Evolutionary conservation across 64 coral and sea anemone species (phyloP).

Genomic region (Cladopsammia gracilis): DNA sequence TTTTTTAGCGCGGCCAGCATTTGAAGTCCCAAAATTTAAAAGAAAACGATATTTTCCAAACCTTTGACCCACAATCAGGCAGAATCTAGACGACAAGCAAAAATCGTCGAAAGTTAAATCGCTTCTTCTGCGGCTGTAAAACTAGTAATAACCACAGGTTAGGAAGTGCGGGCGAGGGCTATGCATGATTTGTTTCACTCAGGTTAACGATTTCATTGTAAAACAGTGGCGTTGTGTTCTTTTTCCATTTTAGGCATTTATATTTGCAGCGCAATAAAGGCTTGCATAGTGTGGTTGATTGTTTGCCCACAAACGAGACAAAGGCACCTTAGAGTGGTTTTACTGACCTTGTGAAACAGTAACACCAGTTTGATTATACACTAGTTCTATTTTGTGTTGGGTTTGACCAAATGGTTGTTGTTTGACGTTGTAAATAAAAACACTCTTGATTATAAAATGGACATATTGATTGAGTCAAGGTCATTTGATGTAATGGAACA

Average conservation of each 20-base stretch:
- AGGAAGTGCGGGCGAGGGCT: too few relatives aligned
- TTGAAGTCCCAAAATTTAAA: too few relatives aligned
- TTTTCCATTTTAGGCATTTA: background rate
- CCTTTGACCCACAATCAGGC: too few relatives aligned
- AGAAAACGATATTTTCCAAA: too few relatives aligned
- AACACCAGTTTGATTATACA: conserved; percentile 2
- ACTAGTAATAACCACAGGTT: too few relatives aligned
- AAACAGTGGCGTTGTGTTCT: conserved; percentile 1
- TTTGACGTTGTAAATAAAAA: conserved; percentile 50
- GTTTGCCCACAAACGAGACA: too few relatives aligned
- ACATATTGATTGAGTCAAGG: conserved; percentile 45
- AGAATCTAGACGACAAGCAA: too few relatives aligned
- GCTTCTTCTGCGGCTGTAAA: too few relatives aligned
- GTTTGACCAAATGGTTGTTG: conserved; percentile 34
- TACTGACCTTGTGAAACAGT: too few relatives aligned
- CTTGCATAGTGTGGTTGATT: background rate
- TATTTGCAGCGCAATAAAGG: background rate
- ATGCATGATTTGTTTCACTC: conserved; percentile 3
- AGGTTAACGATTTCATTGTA: background rate
- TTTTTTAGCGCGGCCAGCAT: too few relatives aligned
- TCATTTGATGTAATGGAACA: conserved; percentile 46
- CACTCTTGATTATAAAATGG: conserved; percentile 44
- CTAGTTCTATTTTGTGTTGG: conserved; percentile 28
- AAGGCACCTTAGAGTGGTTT: too few relatives aligned
- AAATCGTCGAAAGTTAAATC: too few relatives aligned